Evolutionary conservation across 2,888 invertebrate genomes (phyloP).

Genomic region (Caenorhabditis imperialis): DNA sequence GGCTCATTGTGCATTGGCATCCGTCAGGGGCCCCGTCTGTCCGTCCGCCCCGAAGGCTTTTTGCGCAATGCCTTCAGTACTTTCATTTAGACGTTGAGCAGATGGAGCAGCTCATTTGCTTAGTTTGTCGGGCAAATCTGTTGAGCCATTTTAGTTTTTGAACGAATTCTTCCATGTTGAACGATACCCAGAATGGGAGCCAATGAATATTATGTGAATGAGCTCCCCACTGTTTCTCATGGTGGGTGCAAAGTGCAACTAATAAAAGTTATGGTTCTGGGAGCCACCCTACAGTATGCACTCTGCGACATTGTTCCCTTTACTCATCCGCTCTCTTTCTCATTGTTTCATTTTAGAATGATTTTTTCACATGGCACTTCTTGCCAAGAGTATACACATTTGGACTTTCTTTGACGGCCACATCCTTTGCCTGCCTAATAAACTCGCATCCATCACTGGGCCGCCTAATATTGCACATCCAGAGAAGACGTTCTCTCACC

Average conservation of each 20-base stretch:
- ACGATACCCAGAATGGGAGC: no score
- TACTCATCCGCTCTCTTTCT: constrained; percentile 13
- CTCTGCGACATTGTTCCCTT: no score
- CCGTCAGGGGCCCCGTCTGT: constrained; percentile 34
- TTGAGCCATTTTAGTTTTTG: no score
- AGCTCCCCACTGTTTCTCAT: no score
- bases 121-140: no score
- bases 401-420: constrained; percentile 24
- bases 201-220: no score
- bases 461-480: constrained; percentile 22
- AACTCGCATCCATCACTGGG: constrained; percentile 44
- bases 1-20: constrained; percentile 53
- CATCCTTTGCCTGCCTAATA: constrained; percentile 37
- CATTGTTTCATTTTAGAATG: constrained; percentile 13
- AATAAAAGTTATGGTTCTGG: no score
- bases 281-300: constrained; percentile 13
- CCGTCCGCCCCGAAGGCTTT: constrained; percentile 1
- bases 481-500: no score
- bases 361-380: not conserved
- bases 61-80: constrained; percentile 30
- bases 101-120: no score
- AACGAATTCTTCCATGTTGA: no score
- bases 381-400: constrained; percentile 29
- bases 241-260: no score
- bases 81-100: no score